Conservation (phyloP, 2,888 invertebrate genomes). For the Dermolepida albohirtum region DNA sequence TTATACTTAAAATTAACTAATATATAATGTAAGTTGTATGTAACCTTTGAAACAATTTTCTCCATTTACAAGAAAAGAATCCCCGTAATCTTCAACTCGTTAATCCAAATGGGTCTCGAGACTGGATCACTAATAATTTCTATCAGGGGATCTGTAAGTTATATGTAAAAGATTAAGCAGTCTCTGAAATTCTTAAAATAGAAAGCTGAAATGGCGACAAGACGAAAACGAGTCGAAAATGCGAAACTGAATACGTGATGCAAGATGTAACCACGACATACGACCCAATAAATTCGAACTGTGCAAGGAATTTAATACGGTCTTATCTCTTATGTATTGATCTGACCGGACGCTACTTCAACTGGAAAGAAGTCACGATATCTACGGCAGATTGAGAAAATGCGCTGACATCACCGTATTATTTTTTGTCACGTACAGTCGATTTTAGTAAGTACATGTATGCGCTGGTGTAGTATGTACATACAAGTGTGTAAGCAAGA, state of each 20-base stretch:
- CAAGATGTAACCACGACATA: slow-evolving; percentile 44
- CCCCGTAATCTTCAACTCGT: slow-evolving; percentile 10
- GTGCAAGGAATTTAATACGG: slow-evolving; percentile 44
- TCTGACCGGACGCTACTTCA: slow-evolving; percentile 39
- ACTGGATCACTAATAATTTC: slow-evolving; percentile 1
- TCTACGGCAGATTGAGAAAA: slow-evolving; percentile 38
- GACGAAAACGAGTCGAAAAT: slow-evolving; percentile 29
- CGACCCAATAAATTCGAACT: slow-evolving; percentile 43
- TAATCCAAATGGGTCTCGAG: slow-evolving; percentile 10
- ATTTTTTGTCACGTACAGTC: slow-evolving; percentile 36
- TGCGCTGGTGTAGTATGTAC: not conserved
- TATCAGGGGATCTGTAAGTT: slow-evolving; percentile 5
- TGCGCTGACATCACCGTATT: slow-evolving; percentile 42
- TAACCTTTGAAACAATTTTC: slow-evolving; percentile 4
- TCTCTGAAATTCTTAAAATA: slow-evolving; percentile 16
- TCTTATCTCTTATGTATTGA: slow-evolving; percentile 44
- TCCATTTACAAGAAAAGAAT: slow-evolving; percentile 2
- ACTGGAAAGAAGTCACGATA: slow-evolving; percentile 37
- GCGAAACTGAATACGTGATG: slow-evolving; percentile 37
- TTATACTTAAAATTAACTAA: too few species aligned
- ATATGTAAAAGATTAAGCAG: not conserved
- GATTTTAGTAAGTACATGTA: slow-evolving; percentile 16
- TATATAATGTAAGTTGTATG: too few species aligned
- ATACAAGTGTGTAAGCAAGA: too few species aligned
- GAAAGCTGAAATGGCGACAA: slow-evolving; percentile 8